These are phyloP conservation scores for Rachycentron canadum DNA, from an alignment of 2,797 vertebrate genomes.

Conservation along the genomic window DNA sequence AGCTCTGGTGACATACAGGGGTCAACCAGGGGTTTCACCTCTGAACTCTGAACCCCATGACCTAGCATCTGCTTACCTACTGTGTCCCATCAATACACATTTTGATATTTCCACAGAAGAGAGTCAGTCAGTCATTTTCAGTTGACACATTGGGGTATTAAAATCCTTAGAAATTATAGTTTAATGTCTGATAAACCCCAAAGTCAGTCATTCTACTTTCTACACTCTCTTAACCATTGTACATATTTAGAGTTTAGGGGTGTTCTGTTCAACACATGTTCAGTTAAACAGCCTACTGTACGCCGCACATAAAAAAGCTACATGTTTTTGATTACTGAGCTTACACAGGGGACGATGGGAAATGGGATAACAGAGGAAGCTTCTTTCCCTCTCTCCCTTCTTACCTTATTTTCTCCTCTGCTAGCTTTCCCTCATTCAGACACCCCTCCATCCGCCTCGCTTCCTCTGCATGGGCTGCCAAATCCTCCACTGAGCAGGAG, in stretches of 20 bases:
- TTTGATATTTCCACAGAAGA: conserved; percentile 8
- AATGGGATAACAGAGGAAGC: conserved; percentile 66
- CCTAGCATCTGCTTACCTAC: conserved; percentile 58
- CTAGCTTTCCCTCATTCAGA: conserved; percentile 76
- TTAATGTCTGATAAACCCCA: background rate
- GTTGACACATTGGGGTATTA: background rate
- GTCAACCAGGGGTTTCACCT: conserved; percentile 74
- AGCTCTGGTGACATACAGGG: conserved; percentile 66
- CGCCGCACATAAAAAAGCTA: conserved; percentile 48
- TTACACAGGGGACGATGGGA: conserved; percentile 66
- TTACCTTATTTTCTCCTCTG: conserved; percentile 83
- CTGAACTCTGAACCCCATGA: conserved; percentile 72
- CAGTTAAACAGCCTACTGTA: conserved; percentile 70
- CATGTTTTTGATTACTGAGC: conserved; percentile 77
- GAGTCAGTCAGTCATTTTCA: background rate
- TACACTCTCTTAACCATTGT: conserved; percentile 37
- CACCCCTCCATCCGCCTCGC: conserved; percentile 77
- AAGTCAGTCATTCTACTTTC: conserved; percentile 21
- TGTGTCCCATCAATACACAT: conserved; percentile 21
- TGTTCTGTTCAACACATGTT: conserved; percentile 74
- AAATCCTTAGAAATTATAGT: conserved; percentile 6
- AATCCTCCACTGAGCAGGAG: conserved; percentile 77
- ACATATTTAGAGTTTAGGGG: conserved; percentile 52
- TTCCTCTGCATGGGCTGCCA: conserved; percentile 79
- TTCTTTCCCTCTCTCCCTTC: conserved; percentile 60